Percentiles rank a stretch among this genome's conserved stretches.
Conservation (phyloP, 64 coral and sea anemone genomes). For the Pocillopora verrucosa region DNA sequence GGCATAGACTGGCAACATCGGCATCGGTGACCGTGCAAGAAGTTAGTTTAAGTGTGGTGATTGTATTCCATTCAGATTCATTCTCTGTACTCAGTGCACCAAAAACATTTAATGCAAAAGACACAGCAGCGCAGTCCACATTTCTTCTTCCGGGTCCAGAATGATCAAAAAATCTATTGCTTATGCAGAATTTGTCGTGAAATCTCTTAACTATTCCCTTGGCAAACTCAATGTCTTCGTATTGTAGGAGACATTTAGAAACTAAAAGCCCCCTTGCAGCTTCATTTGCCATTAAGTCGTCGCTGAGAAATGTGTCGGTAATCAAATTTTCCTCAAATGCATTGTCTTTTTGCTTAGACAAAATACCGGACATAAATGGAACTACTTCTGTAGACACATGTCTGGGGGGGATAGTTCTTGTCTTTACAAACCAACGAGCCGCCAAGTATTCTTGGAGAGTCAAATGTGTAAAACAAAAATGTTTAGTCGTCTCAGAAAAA, state of each 20-base stretch:
- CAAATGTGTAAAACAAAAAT: slow-evolving; percentile 47
- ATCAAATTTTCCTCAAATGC: background rate
- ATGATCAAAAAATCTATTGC: too few relatives aligned
- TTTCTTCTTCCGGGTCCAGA: too few relatives aligned
- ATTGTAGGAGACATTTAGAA: slow-evolving; percentile 19
- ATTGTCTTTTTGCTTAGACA: background rate
- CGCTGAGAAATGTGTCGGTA: background rate
- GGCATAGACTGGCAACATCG: background rate
- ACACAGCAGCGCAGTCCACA: slow-evolving; percentile 18
- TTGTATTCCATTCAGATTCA: too few relatives aligned
- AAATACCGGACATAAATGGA: slow-evolving; percentile 24
- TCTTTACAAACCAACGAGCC: slow-evolving; percentile 24
- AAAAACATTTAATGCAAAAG: slow-evolving; percentile 1
- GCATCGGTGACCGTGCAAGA: background rate
- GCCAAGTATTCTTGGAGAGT: slow-evolving; percentile 25
- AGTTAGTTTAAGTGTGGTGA: too few relatives aligned
- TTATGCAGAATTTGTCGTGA: too few relatives aligned
- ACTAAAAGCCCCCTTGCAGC: background rate
- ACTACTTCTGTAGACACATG: background rate
- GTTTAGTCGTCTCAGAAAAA: background rate
- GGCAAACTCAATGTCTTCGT: slow-evolving; percentile 10
- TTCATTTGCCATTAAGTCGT: background rate
- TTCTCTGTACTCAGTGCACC: background rate
- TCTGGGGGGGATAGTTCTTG: background rate
- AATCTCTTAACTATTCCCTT: background rate